These are phyloP conservation scores for Cryptocheilus praepositus DNA, from an alignment of 2,888 invertebrate genomes.

Conservation along the genomic window DNA sequence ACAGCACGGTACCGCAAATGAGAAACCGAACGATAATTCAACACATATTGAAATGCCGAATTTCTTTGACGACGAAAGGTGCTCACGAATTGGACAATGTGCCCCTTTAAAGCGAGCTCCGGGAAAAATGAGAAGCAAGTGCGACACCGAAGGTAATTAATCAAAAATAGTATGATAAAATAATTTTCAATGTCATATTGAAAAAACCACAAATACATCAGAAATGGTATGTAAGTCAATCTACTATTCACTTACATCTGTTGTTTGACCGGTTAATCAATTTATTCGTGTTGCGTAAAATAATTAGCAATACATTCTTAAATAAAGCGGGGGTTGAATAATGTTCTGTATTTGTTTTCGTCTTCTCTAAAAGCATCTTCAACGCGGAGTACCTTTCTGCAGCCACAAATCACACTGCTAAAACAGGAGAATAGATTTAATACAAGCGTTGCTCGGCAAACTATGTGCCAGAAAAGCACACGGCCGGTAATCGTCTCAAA, in stretches of 20 bases:
- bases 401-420: constrained; percentile 39
- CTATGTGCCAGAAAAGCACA: constrained; percentile 13
- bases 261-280: no score
- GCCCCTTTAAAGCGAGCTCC: constrained; percentile 26
- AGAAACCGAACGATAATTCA: not conserved
- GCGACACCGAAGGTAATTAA: no score
- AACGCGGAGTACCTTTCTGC: constrained; percentile 38
- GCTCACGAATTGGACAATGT: constrained; percentile 49
- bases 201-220: no score
- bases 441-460: constrained; percentile 16
- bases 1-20: not conserved
- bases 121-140: constrained; percentile 14
- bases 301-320: not conserved
- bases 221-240: no score
- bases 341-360: no score
- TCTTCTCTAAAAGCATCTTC: not conserved
- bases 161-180: no score
- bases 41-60: constrained; percentile 8
- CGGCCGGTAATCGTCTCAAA: constrained; percentile 48
- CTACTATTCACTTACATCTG: no score
- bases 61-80: constrained; percentile 40
- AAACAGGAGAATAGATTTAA: constrained; percentile 38
- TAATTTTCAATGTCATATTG: no score
- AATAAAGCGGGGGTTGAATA: no score
- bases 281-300: no score